Percentiles rank a stretch among this genome's conserved stretches.
phyloP scores from a whole-genome alignment of 2,888 invertebrate species.

The Seira musarum region DNA sequence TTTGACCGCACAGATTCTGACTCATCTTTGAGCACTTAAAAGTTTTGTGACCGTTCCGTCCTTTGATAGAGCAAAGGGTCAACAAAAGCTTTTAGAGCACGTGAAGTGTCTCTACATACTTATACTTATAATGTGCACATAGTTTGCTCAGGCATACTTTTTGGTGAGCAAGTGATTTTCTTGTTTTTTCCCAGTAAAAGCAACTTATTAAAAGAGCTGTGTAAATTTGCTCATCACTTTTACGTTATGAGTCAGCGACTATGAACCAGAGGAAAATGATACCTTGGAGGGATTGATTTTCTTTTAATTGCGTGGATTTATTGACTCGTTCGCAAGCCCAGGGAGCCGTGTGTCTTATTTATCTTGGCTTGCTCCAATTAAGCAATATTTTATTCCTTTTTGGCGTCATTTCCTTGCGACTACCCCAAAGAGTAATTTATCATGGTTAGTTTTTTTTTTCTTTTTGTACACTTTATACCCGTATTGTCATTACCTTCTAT shows the following conservation, averaged over 20 bases:
- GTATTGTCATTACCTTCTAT: constrained; percentile 8
- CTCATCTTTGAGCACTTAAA: neutral
- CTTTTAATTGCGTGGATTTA: constrained; percentile 1
- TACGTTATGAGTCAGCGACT: too few species aligned
- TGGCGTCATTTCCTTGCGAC: neutral
- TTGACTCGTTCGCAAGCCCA: neutral
- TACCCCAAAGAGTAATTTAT: constrained; percentile 19
- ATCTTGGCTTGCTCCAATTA: neutral
- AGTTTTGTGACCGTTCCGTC: neutral
- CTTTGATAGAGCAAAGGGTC: neutral
- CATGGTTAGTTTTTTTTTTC: constrained; percentile 25
- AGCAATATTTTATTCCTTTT: constrained; percentile 12
- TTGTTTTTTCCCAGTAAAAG: too few species aligned
- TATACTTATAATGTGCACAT: too few species aligned
- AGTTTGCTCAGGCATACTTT: too few species aligned
- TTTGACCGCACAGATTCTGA: neutral
- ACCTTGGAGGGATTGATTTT: constrained; percentile 3
- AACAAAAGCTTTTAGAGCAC: neutral
- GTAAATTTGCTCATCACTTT: too few species aligned
- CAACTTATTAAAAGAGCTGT: too few species aligned
- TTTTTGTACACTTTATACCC: constrained; percentile 11
- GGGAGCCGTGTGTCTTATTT: neutral
- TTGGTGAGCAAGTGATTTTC: neutral
- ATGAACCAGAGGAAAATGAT: neutral
- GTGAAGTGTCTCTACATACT: neutral